phyloP scores from a whole-genome alignment of 2,888 invertebrate species.

The Caenorhabditis auriculariae region DNA sequence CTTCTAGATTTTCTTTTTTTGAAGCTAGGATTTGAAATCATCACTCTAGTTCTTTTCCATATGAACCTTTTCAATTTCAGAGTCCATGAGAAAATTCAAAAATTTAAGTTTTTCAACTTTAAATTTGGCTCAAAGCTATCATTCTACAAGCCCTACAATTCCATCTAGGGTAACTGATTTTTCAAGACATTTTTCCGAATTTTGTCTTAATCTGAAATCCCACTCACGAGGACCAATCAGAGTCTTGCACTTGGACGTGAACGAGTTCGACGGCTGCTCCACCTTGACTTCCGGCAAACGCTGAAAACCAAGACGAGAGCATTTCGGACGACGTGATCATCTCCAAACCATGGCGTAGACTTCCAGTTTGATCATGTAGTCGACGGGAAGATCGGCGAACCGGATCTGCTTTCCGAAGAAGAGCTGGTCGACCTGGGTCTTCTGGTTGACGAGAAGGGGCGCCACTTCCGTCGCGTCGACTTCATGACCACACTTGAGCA shows the following conservation, averaged over 20 bases:
- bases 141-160: too few species aligned
- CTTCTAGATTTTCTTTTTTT: too few species aligned
- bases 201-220: too few species aligned
- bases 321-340: constrained; percentile 4
- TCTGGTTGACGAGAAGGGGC: constrained; percentile 15
- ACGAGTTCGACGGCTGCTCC: constrained; percentile 4
- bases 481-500: constrained; percentile 39
- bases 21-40: too few species aligned
- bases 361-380: constrained; percentile 41
- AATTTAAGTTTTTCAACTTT: too few species aligned
- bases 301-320: not conserved
- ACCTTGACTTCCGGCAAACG: constrained; percentile 3
- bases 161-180: too few species aligned
- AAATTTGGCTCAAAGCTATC: too few species aligned
- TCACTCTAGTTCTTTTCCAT: too few species aligned
- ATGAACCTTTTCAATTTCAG: too few species aligned
- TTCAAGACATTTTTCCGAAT: too few species aligned
- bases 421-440: constrained; percentile 5
- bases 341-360: constrained; percentile 42
- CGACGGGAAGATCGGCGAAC: constrained; percentile 42
- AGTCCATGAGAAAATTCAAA: too few species aligned
- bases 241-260: constrained; percentile 18
- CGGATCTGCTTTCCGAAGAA: constrained; percentile 33
- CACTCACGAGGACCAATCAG: constrained; percentile 28
- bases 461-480: constrained; percentile 42